Evolutionary conservation across 1,140 invertebrate species (phyloP), one percentile per base, ranked within the genome.

Genomic region (Caenorhabditis tropicalis): DNA sequence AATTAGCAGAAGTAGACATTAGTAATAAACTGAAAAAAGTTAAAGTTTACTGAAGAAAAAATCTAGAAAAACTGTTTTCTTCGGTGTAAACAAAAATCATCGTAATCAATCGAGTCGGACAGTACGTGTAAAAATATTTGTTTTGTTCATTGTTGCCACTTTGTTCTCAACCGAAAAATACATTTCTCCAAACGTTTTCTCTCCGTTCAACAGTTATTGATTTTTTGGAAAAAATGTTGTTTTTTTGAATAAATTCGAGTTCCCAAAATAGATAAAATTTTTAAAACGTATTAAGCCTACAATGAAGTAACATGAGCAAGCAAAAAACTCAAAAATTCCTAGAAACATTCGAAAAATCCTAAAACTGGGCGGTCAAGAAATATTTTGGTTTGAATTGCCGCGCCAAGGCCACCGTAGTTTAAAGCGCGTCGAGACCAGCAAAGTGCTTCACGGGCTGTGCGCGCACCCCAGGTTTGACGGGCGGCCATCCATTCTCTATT

Each of bases 381-480:
- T 49, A 29, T 29, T 19, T 0, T 12, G 2, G 43, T 82, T 82
- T 58, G 82, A 82, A 82, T 82, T 27, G 82, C 82, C 60, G 36
- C 53, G 65, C 36, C 27, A 21, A 16, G 43, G 58, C 0, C 12
- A 65, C 82, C 81, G 56, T 82, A 46, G 27, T 29, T 31, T 27
- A 31, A 43, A 29, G 58, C 82, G 82, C 21, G 39, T 58, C 79
- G 79, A 58, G 79, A 81, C 79, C 79, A 24, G 27, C 15, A 43
- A 53, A 53, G 10, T 56, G 48, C 79, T 12, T 81, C 58, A 65
- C 43, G 60, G 39, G 51, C 36, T 82, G 39, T 74, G 39, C 58
- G 56, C 82, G 33, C 43, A 29, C 56, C 21, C 16, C 48, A 49
- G 53, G 12, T 29, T 70, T 27, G 36, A 53, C 82, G 56, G 39